These are phyloP conservation scores for Caretta caretta DNA, from an alignment of 2,113 vertebrate genomes.

Conservation along the genomic window DNA sequence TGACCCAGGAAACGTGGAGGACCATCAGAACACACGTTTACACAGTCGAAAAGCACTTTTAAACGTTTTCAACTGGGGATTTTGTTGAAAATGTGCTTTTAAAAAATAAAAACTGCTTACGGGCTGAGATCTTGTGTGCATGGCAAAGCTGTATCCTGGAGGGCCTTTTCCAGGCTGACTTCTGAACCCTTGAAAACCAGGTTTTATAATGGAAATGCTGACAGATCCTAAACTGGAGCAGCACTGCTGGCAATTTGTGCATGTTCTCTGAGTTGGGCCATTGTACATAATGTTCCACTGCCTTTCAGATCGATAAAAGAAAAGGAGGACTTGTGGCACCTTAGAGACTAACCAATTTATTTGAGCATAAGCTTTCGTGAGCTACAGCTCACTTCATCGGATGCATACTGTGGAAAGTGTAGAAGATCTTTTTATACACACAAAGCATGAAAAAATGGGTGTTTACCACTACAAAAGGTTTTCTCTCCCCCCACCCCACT, in stretches of 20 bases:
- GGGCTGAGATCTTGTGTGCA: background rate
- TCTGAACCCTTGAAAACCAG: background rate
- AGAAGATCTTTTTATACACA: too few relatives aligned
- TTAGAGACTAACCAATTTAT: too few relatives aligned
- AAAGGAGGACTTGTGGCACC: too few relatives aligned
- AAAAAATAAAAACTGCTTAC: background rate
- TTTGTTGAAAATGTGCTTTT: background rate
- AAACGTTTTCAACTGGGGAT: background rate
- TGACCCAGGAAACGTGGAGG: background rate
- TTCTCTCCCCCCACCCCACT: too few relatives aligned
- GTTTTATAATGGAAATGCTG: background rate
- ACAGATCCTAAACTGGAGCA: background rate
- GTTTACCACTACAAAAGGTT: too few relatives aligned
- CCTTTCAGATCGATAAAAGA: background rate
- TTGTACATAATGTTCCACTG: background rate
- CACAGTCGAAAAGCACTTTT: background rate
- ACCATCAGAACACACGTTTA: background rate
- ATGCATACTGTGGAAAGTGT: too few relatives aligned
- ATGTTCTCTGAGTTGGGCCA: background rate
- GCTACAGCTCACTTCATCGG: too few relatives aligned
- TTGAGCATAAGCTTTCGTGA: too few relatives aligned
- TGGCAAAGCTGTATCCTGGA: background rate
- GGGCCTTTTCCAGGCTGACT: background rate
- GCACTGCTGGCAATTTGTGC: background rate
- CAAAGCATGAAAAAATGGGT: too few relatives aligned